These are phyloP conservation scores for Pheosia tremula DNA, from an alignment of 2,888 invertebrate genomes.

Conservation along the genomic window DNA sequence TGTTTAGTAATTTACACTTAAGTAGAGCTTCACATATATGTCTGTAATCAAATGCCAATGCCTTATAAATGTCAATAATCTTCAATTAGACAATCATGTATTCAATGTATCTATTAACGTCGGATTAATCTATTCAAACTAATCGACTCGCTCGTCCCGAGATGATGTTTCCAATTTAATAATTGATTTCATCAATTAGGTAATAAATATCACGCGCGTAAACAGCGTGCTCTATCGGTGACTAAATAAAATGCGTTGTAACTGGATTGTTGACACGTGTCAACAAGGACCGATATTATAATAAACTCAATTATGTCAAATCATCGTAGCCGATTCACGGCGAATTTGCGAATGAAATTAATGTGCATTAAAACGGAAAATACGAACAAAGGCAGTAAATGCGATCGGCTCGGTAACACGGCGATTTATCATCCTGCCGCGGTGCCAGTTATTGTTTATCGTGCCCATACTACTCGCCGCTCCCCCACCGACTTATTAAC, in stretches of 20 bases:
- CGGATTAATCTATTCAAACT: conserved; percentile 14
- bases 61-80: conserved; percentile 18
- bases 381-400: conserved; percentile 77
- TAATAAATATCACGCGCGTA: neutral
- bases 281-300: conserved; percentile 64
- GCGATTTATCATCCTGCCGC: conserved; percentile 67
- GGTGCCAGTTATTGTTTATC: conserved; percentile 71
- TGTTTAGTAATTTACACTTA: conserved; percentile 8
- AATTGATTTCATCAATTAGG: neutral
- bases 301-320: conserved; percentile 79
- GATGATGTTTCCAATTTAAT: conserved; percentile 8
- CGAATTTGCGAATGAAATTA: conserved; percentile 80
- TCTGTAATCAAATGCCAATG: conserved; percentile 14
- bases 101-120: neutral
- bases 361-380: conserved; percentile 79
- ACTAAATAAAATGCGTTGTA: conserved; percentile 44
- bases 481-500: conserved; percentile 67
- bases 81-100: conserved; percentile 10
- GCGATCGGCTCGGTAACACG: conserved; percentile 63
- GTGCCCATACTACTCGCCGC: conserved; percentile 80
- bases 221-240: conserved; percentile 23
- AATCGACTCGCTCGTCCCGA: conserved; percentile 13
- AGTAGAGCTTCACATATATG: neutral
- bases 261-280: conserved; percentile 49
- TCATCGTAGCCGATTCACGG: conserved; percentile 70